These are phyloP conservation scores for Mycetomoellerius zeteki DNA, from an alignment of 1,140 invertebrate genomes.

Conservation along the genomic window DNA sequence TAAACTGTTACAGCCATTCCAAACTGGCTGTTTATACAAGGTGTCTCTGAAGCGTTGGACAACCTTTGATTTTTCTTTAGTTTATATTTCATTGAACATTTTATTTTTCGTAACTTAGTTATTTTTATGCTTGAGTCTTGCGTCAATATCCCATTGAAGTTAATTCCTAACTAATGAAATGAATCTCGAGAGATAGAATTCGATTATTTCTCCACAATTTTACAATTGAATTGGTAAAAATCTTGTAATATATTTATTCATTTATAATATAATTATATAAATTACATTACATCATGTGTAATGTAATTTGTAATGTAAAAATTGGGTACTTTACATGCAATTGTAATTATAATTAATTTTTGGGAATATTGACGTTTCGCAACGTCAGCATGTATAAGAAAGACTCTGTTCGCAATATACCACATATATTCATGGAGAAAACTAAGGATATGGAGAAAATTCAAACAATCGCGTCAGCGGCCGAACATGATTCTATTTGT, in stretches of 20 bases:
- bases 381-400: background rate
- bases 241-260: no score
- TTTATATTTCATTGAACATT: conserved; percentile 24
- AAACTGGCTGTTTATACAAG: conserved; percentile 23
- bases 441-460: conserved; percentile 28
- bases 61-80: conserved; percentile 20
- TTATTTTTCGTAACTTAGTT: background rate
- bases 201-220: background rate
- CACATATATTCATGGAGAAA: background rate
- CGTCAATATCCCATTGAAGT: background rate
- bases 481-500: conserved; percentile 59
- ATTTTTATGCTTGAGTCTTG: background rate
- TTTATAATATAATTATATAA: no score
- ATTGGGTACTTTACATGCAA: background rate
- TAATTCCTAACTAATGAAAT: background rate
- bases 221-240: background rate
- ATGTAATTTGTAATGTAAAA: background rate
- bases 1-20: conserved; percentile 45
- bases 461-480: conserved; percentile 5
- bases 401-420: background rate
- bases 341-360: background rate
- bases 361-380: background rate
- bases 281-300: no score
- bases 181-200: background rate
- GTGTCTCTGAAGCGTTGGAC: conserved; percentile 30